Base-by-base conservation (phyloP, 92 coral and sea anemone genomes). In the Siderastrea radians region DNA sequence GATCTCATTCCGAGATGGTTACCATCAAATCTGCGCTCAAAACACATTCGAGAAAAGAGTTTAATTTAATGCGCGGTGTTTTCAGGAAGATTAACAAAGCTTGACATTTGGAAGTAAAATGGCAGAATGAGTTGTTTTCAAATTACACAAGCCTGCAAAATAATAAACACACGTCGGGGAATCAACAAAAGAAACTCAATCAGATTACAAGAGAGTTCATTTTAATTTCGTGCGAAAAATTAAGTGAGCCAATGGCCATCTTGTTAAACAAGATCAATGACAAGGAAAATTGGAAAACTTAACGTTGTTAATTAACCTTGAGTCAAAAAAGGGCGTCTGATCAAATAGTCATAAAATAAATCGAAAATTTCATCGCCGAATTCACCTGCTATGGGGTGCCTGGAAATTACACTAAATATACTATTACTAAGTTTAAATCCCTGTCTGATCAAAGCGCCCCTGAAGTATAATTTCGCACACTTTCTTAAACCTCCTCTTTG, bases 1-100 rank as follows among this genome's bases (percentile, higher is more conserved):
- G 58, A 77, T 17, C 83, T 85, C 9, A 77, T 85, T 38, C 89
- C 89, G 13, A 68, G 19, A 55, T 85, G 84, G 83, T 47, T 85
- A 48, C 89, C 89, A 47, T 38, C 84, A 19, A 77, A 77, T 54
- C 66, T 85, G 6, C 89, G 89, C 52, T 77, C 84, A 55, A 53
- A 75, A 77, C 17, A 76, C 49, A 60, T 49, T 64, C 70, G 80
- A 47, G 80, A 45, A 15, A 61, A 83, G 45, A 83, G 49, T 72
- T 48, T 72, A 7, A 19, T 26, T 1, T 82, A 58, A 5, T 53
- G 17, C 3, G 26, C 7, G 19, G 49, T 38, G 13, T 38, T 17
- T 26, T 53, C 49, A 5, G 53, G 13, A 78, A 75, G 1, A 55
- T 38, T 9, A 52, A 19, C n/a, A 47, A 68, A 45, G 74, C 7